phyloP scores from a whole-genome alignment of 2,113 vertebrate species.

The Paraplagusia blochii region DNA sequence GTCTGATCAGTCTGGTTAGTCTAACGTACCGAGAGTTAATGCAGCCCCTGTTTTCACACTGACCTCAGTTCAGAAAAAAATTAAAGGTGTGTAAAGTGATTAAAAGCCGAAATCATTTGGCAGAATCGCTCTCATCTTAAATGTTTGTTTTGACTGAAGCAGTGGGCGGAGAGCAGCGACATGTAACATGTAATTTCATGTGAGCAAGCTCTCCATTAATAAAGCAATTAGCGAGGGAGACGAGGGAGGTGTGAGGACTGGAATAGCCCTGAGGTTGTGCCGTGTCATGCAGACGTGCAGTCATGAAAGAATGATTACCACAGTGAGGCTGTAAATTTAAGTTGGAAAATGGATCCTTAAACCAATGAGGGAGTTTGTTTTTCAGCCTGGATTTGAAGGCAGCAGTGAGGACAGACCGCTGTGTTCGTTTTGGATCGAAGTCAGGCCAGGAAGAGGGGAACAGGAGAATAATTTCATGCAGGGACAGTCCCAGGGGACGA shows the following conservation, averaged over 20 bases:
- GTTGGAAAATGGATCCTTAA: constrained; percentile 39
- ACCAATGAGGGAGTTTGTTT: constrained; percentile 13
- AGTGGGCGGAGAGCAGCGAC: constrained; percentile 13
- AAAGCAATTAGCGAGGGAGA: constrained; percentile 51
- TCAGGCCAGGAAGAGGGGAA: constrained; percentile 33
- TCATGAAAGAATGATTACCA: constrained; percentile 67
- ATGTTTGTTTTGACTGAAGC: not conserved
- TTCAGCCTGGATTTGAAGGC: constrained; percentile 26
- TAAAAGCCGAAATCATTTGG: not conserved
- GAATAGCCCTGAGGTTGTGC: constrained; percentile 37
- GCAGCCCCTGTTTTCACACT: not conserved
- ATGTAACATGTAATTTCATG: constrained; percentile 28
- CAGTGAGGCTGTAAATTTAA: constrained; percentile 24
- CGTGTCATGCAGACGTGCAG: constrained; percentile 32
- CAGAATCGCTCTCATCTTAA: not conserved
- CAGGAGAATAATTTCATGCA: constrained; percentile 68
- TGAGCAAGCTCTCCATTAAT: constrained; percentile 50
- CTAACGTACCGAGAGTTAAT: not conserved
- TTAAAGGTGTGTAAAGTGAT: too few relatives aligned
- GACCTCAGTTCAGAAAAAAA: too few relatives aligned
- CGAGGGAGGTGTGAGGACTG: constrained; percentile 37
- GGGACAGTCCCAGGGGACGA: constrained; percentile 60
- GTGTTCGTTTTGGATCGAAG: constrained; percentile 7
- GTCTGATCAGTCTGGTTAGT: too few relatives aligned
- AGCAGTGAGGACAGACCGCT: not conserved